A percentile compares a stretch with the other conserved stretches of the same genome.
Evolutionary conservation across 2,797 vertebrate species (phyloP).

Genomic region (Podarcis lilfordi): DNA sequence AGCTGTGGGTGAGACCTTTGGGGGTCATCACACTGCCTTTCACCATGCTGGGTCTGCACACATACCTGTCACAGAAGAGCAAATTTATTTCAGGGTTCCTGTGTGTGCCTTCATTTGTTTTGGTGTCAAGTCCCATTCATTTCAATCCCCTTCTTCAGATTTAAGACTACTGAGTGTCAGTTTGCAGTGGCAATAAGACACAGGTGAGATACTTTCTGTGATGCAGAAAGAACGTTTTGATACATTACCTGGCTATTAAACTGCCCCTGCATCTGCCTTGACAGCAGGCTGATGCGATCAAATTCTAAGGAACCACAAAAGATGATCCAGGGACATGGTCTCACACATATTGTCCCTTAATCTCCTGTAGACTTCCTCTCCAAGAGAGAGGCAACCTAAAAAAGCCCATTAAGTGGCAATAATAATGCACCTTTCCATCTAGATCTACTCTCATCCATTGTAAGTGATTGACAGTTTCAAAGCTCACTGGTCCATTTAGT

Average conservation of each 20-base stretch:
- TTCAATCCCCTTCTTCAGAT: not conserved
- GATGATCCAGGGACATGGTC: not conserved
- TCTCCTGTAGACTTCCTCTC: not conserved
- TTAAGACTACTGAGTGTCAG: not conserved
- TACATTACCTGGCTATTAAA: not conserved
- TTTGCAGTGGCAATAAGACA: not conserved
- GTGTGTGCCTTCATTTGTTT: not conserved
- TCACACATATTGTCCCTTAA: not conserved
- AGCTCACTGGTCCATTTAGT: not conserved
- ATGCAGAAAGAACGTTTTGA: not conserved
- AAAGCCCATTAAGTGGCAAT: not conserved
- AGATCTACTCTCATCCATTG: not conserved
- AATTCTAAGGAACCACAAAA: not conserved
- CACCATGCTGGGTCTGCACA: not conserved
- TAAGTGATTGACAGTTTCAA: not conserved
- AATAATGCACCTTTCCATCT: not conserved
- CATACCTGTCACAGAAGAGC: not conserved
- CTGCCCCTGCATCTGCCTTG: not conserved
- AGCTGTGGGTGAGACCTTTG: not conserved
- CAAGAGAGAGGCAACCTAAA: not conserved
- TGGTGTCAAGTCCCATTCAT: not conserved
- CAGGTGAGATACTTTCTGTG: not conserved
- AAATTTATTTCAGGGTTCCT: not conserved
- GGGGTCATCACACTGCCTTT: not conserved
- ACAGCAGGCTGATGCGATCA: not conserved